These are phyloP conservation scores for Oligia latruncula DNA, from an alignment of 2,888 invertebrate species.

Conservation along the genomic window DNA sequence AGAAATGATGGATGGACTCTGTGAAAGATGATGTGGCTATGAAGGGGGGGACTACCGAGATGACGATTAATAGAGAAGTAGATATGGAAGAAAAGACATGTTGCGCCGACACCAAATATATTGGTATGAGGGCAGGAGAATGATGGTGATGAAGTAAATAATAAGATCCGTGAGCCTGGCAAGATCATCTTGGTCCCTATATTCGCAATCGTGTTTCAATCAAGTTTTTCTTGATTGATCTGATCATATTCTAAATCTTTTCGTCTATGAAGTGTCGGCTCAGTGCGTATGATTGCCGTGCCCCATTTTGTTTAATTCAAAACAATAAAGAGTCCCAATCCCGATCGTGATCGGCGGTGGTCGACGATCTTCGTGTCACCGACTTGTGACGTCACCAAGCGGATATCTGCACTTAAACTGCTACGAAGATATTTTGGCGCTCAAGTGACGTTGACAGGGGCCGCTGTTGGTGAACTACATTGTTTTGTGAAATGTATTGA, in stretches of 20 bases:
- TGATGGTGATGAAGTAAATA: neutral
- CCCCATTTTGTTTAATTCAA: conserved; percentile 73
- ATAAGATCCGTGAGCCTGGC: neutral
- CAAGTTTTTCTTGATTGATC: conserved; percentile 5
- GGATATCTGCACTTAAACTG: conserved; percentile 46
- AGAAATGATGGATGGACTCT: neutral
- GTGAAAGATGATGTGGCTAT: neutral
- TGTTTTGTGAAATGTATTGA: neutral
- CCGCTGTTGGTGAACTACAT: neutral
- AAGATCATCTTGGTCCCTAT: neutral
- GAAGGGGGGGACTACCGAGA: neutral
- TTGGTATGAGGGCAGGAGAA: neutral
- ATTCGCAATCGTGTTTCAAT: neutral
- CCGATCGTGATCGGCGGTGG: conserved; percentile 51
- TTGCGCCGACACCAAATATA: neutral
- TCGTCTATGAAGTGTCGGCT: conserved; percentile 13
- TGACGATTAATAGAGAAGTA: neutral
- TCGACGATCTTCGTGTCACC: conserved; percentile 61
- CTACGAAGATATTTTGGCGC: neutral
- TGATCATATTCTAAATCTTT: conserved; percentile 9
- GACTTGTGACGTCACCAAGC: conserved; percentile 50
- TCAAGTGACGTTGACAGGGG: neutral
- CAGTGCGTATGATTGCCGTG: conserved; percentile 46
- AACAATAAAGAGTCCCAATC: conserved; percentile 69
- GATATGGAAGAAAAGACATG: neutral